A percentile compares a stretch with the other conserved stretches of the same genome.
Conservation (phyloP, 2,113 vertebrate species). For the Albula glossodonta region DNA sequence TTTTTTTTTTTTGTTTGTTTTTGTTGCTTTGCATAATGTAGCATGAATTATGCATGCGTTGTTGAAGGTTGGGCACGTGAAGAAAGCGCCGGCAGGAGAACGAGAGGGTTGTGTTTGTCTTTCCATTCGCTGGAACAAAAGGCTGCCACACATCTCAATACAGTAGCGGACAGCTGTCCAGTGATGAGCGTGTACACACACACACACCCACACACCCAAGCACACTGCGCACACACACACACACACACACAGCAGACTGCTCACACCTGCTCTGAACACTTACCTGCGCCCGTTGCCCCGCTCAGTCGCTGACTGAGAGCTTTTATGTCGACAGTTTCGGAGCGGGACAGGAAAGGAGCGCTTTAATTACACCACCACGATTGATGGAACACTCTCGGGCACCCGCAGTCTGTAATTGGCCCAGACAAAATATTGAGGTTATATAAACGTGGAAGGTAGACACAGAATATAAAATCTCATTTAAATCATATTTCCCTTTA, state of each 20-base stretch:
- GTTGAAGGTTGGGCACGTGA: neutral
- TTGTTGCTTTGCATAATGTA: neutral
- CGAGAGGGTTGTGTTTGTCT: neutral
- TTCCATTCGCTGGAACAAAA: neutral
- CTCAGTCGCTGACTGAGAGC: neutral
- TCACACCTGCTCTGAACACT: too few species aligned
- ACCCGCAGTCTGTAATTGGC: neutral
- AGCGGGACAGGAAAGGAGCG: neutral
- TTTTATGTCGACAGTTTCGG: neutral
- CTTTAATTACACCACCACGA: neutral
- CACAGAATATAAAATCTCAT: neutral
- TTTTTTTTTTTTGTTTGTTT: neutral
- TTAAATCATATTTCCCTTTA: neutral
- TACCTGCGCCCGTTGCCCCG: neutral
- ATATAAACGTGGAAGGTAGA: neutral
- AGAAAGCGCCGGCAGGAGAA: neutral
- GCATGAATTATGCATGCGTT: conserved; percentile 1
- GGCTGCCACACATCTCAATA: neutral
- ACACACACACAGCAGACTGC: too few species aligned
- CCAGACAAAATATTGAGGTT: neutral
- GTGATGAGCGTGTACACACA: neutral
- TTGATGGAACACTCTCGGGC: neutral
- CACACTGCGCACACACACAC: too few species aligned
- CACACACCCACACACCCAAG: neutral
- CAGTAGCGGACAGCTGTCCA: neutral